Conservation (phyloP, 1,140 invertebrate species). For the Dendroctonus ponderosae region DNA sequence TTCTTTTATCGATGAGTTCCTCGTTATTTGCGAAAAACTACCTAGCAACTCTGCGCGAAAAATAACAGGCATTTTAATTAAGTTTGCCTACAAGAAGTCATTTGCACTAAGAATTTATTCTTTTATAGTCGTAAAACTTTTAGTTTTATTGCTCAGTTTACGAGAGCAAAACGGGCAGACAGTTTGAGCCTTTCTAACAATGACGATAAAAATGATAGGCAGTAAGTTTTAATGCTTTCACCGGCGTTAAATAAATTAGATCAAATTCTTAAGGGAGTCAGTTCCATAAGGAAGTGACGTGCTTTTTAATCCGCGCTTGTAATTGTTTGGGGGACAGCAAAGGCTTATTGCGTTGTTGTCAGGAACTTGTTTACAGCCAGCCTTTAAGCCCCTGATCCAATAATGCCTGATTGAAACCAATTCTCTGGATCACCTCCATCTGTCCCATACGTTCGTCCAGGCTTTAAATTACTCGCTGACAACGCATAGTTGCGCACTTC, state of each 20-base stretch:
- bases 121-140: conserved; percentile 6
- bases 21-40: no score
- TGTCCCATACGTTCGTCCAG: conserved; percentile 1
- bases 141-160: conserved; percentile 9
- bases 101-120: neutral
- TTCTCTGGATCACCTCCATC: conserved; percentile 18
- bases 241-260: no score
- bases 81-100: conserved; percentile 2
- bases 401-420: conserved; percentile 21
- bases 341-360: neutral
- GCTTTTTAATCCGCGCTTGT: no score
- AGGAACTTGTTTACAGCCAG: conserved; percentile 9
- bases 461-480: conserved; percentile 3
- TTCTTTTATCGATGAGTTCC: no score
- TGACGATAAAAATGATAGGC: no score
- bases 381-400: conserved; percentile 7
- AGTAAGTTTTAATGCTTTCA: no score
- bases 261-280: no score
- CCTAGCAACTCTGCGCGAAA: no score
- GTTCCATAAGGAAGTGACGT: no score
- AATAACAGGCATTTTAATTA: conserved; percentile 1
- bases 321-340: no score
- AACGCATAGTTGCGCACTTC: neutral
- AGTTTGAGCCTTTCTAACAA: neutral
- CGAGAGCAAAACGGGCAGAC: neutral